A percentile compares a stretch with the other conserved stretches of the same genome.
Conservation (phyloP, 2,797 vertebrate species). For the Pseudochirops cupreus region DNA sequence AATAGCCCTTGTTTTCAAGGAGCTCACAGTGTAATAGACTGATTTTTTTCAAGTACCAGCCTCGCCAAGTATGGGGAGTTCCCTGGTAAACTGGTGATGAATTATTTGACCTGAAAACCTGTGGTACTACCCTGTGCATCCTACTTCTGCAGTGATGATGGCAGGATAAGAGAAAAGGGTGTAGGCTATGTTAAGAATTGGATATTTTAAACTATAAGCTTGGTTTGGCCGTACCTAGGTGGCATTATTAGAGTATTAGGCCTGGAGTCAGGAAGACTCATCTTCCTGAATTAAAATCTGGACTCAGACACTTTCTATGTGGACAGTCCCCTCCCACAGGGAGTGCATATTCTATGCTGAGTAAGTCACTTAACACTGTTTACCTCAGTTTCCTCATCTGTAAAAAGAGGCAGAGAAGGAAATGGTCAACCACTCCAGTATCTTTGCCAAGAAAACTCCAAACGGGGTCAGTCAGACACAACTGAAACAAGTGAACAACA, state of each 20-base stretch:
- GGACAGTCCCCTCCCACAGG: background rate
- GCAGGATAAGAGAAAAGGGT: background rate
- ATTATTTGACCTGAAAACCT: background rate
- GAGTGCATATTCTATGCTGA: background rate
- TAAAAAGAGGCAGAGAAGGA: background rate
- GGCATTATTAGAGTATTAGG: background rate
- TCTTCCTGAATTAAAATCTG: background rate
- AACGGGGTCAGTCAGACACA: background rate
- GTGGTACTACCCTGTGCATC: background rate
- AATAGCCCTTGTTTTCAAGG: background rate
- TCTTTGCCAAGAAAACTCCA: background rate
- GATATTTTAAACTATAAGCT: background rate
- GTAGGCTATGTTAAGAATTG: background rate
- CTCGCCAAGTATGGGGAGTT: background rate
- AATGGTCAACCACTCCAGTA: background rate
- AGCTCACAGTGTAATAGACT: constrained; percentile 13
- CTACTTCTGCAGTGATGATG: background rate
- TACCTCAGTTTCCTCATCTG: background rate
- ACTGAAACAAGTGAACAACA: background rate
- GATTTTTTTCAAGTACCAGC: background rate
- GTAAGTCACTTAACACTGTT: background rate
- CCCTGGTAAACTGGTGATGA: background rate
- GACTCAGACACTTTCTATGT: background rate
- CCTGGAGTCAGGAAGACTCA: background rate
- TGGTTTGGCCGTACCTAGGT: background rate